Conservation (phyloP, 1,140 invertebrate genomes). For the Homarus americanus region DNA sequence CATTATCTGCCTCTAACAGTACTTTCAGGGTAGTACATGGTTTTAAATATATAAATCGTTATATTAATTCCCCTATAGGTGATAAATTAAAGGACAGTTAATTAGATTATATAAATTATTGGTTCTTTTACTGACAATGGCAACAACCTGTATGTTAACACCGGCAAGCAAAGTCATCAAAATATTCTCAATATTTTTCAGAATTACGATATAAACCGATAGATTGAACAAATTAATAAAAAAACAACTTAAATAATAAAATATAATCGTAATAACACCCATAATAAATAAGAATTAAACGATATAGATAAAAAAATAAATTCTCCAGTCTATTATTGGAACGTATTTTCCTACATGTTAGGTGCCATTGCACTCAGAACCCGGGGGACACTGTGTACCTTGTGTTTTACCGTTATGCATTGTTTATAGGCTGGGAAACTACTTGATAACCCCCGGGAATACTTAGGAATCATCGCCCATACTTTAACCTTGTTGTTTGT, state of each 20-base stretch:
- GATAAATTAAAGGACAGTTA: neutral
- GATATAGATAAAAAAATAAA: neutral
- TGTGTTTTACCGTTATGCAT: constrained; percentile 64
- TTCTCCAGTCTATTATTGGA: constrained; percentile 39
- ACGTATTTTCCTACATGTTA: constrained; percentile 73
- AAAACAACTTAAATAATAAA: neutral
- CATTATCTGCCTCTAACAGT: neutral
- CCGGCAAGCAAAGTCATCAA: neutral
- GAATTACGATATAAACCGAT: too few species aligned
- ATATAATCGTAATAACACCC: neutral
- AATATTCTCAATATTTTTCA: constrained; percentile 7
- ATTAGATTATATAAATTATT: constrained; percentile 28
- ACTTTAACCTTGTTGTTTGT: constrained; percentile 48
- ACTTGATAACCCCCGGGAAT: constrained; percentile 18
- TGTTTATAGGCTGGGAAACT: constrained; percentile 31
- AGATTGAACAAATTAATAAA: too few species aligned
- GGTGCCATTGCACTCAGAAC: constrained; percentile 68
- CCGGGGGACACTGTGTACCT: constrained; percentile 18
- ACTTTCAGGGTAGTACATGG: neutral
- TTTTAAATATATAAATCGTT: neutral
- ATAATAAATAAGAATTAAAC: neutral
- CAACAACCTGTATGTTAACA: constrained; percentile 1
- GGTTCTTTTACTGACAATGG: constrained; percentile 40
- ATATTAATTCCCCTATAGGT: neutral
- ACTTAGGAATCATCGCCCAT: neutral